Evolutionary conservation across 2,797 vertebrate genomes (phyloP).

Genomic region (Pelodytes ibericus): DNA sequence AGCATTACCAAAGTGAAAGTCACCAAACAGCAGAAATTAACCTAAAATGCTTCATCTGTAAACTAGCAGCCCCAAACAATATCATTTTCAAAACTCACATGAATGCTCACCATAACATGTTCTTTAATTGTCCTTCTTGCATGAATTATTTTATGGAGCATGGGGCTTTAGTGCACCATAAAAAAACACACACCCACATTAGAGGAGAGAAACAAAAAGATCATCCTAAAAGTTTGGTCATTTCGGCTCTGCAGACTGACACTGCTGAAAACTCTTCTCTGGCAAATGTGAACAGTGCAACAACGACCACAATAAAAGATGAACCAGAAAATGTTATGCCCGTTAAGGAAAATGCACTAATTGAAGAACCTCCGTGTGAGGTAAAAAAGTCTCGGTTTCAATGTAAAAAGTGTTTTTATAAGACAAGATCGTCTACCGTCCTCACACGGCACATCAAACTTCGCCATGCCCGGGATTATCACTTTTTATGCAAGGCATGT

Average conservation of each 20-base stretch:
- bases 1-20: conserved; percentile 65
- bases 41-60: conserved; percentile 67
- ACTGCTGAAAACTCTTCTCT: conserved; percentile 45
- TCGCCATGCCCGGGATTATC: conserved; percentile 81
- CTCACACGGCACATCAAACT: conserved; percentile 85
- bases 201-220: conserved; percentile 53
- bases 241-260: conserved; percentile 55
- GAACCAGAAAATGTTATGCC: conserved; percentile 58
- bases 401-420: conserved; percentile 87
- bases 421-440: conserved; percentile 81
- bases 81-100: conserved; percentile 66
- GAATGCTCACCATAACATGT: conserved; percentile 66
- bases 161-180: conserved; percentile 68
- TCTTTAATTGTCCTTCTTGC: conserved; percentile 64
- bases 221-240: conserved; percentile 35
- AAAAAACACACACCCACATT: conserved; percentile 61
- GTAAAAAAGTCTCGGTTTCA: conserved; percentile 81
- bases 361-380: conserved; percentile 68
- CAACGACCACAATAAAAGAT: conserved; percentile 55
- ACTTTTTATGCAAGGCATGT: conserved; percentile 89
- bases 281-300: conserved; percentile 49
- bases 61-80: conserved; percentile 60
- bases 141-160: conserved; percentile 64
- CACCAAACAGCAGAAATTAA: conserved; percentile 61
- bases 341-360: conserved; percentile 59